Base-by-base conservation (phyloP, 2,113 vertebrate species). In the Crotalus horridus region DNA sequence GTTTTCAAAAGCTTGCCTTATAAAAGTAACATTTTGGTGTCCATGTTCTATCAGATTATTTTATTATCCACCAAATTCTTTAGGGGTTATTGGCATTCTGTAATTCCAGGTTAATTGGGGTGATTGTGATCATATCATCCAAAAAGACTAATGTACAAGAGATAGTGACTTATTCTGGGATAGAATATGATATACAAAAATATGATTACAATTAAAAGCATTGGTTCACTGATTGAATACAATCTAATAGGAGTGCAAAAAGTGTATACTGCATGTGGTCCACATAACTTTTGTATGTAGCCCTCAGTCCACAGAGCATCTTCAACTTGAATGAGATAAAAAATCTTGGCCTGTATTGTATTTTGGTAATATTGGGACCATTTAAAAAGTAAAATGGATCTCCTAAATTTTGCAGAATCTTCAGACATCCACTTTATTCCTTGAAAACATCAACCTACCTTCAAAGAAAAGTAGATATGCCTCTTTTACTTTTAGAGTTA, bases 1-100 rank as follows among this genome's bases (percentile, higher is more conserved):
- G 59, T 85, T n/a, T 91, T 91, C 59, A 69, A 15, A 43, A 58
- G 91, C 93, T 94, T 92, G 87, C 24, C n/a, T 95, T 95, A 89
- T 61, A 95, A 94, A 89, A 81, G 1, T 81, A 81, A 81, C 6
- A 20, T 81, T 39, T 81, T 81, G 69, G 69, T 48, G 64, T 9
- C 15, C 0, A 21, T 0, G 94, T 85, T 94, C 87, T 93, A 7
- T 55, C 90, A 46, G 9, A 58, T 95, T 55, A 13, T 74, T 89
- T 74, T 29, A 92, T 81, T 87, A 91, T 56, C 51, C 53, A 46
- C 20, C 33, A 81, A 39, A 81, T 7, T 1, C 33, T 81, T 81
- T 81, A 91, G 23, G 43, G 46, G n/a, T 58, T 55, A 51, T 89
- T 15, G 3, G 4, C 12, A 88, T 90, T 54, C 61, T 85, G 54